Percentiles rank a stretch among this genome's conserved stretches.
Conservation (phyloP, 2,113 vertebrate genomes). For the Charadrius vociferus region DNA sequence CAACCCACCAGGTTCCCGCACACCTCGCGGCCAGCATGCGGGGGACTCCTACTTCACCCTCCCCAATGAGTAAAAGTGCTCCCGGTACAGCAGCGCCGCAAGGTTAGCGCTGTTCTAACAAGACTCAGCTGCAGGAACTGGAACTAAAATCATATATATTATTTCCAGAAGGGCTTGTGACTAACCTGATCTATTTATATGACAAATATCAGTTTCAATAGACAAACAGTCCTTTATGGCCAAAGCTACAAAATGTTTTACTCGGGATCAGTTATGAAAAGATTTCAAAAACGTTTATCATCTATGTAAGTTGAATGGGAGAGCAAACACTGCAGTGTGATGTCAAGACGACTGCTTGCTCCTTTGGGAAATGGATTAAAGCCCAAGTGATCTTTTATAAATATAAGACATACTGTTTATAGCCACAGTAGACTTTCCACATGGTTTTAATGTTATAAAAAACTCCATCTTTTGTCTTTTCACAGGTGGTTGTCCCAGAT, state of each 20-base stretch:
- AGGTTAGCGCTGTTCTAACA: background rate
- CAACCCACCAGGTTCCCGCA: too few species aligned
- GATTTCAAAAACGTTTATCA: background rate
- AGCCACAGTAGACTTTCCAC: background rate
- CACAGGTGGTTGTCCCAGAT: background rate
- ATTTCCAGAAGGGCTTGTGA: background rate
- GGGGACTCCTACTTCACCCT: too few species aligned
- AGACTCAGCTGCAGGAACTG: background rate
- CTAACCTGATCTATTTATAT: background rate
- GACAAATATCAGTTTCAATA: background rate
- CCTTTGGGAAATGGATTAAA: background rate
- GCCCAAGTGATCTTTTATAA: background rate
- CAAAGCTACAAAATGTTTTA: background rate
- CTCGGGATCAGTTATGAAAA: background rate
- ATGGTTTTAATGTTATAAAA: background rate
- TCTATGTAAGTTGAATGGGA: background rate
- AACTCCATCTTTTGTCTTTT: background rate
- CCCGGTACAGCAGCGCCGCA: background rate
- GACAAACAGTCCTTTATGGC: background rate
- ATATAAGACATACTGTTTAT: background rate
- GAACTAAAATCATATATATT: background rate
- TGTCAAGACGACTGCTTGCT: background rate
- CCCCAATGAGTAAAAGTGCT: background rate
- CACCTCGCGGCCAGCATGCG: too few species aligned
- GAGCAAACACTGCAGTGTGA: background rate